These are phyloP conservation scores for Hycleus cichorii DNA, from an alignment of 1,140 invertebrate genomes.

Conservation along the genomic window DNA sequence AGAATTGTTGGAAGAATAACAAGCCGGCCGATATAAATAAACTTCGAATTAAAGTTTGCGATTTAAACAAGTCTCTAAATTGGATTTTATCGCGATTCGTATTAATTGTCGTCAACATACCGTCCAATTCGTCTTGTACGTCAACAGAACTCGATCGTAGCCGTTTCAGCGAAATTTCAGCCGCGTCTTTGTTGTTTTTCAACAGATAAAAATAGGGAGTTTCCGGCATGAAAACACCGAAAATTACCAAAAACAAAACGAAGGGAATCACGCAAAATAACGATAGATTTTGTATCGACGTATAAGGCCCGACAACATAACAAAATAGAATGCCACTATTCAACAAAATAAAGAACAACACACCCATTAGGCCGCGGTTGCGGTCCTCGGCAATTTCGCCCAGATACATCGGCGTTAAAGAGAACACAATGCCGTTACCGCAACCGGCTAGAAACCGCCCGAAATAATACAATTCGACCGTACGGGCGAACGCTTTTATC, in stretches of 20 bases:
- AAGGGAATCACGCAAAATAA: slow-evolving; percentile 43
- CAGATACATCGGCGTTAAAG: slow-evolving; percentile 45
- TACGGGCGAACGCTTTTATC: slow-evolving; percentile 38
- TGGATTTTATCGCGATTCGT: slow-evolving; percentile 21
- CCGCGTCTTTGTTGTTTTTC: slow-evolving; percentile 6
- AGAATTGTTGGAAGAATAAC: slow-evolving; percentile 60
- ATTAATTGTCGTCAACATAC: not conserved
- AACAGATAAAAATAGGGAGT: slow-evolving; percentile 52
- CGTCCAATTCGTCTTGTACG: not conserved
- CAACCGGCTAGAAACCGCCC: slow-evolving; percentile 42
- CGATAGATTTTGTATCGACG: slow-evolving; percentile 48
- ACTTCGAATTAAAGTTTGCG: slow-evolving; percentile 44
- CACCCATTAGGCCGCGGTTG: slow-evolving; percentile 23
- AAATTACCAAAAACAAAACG: slow-evolving; percentile 43
- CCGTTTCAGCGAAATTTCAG: slow-evolving; percentile 6
- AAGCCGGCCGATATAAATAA: not conserved
- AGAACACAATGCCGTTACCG: slow-evolving; percentile 39
- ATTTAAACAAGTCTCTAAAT: not conserved
- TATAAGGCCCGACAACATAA: slow-evolving; percentile 52
- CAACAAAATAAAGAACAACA: slow-evolving; percentile 17
- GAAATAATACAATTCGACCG: slow-evolving; percentile 34
- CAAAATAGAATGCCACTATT: slow-evolving; percentile 27
- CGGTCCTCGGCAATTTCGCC: slow-evolving; percentile 44
- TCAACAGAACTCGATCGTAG: not conserved
- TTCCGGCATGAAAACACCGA: slow-evolving; percentile 55